Conservation (phyloP, 2,888 invertebrate genomes). For the Muscina levida region DNA sequence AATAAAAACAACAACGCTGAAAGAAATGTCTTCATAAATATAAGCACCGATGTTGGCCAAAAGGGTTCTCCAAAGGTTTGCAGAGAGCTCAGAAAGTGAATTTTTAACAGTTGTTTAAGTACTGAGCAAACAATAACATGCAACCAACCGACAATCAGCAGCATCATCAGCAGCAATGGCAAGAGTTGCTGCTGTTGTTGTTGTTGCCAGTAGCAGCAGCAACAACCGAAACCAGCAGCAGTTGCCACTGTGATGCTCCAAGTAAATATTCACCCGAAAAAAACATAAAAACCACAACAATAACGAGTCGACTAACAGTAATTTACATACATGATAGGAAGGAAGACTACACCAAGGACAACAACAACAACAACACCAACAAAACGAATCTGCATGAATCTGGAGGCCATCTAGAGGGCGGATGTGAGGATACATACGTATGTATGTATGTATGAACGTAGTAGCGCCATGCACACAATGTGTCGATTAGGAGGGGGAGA, state of each 20-base stretch:
- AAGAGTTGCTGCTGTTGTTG: not conserved
- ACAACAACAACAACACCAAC: conserved; percentile 6
- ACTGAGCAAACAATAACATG: conserved; percentile 61
- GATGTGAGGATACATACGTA: not conserved
- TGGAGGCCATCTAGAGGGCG: conserved; percentile 12
- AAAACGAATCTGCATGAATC: conserved; percentile 28
- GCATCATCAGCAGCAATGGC: conserved; percentile 16
- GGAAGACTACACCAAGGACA: conserved; percentile 33
- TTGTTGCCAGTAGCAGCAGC: conserved; percentile 15
- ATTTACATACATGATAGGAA: conserved; percentile 62
- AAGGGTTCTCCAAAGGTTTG: conserved; percentile 36
- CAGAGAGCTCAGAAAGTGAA: conserved; percentile 48
- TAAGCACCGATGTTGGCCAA: conserved; percentile 29
- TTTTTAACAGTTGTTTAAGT: conserved; percentile 64
- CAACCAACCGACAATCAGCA: conserved; percentile 34
- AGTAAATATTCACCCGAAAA: conserved; percentile 59
- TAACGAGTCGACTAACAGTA: conserved; percentile 63
- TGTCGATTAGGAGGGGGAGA: too few species aligned
- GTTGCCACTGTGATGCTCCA: conserved; percentile 42
- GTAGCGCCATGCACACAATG: too few species aligned
- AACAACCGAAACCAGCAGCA: conserved; percentile 38
- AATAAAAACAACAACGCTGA: conserved; percentile 6
- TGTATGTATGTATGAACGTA: too few species aligned
- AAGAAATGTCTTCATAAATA: conserved; percentile 33
- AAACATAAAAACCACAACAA: conserved; percentile 63